Percentiles rank a stretch among this genome's conserved stretches.
Conservation (phyloP, 2,797 vertebrate genomes). For the Macroramphosus scolopax region DNA sequence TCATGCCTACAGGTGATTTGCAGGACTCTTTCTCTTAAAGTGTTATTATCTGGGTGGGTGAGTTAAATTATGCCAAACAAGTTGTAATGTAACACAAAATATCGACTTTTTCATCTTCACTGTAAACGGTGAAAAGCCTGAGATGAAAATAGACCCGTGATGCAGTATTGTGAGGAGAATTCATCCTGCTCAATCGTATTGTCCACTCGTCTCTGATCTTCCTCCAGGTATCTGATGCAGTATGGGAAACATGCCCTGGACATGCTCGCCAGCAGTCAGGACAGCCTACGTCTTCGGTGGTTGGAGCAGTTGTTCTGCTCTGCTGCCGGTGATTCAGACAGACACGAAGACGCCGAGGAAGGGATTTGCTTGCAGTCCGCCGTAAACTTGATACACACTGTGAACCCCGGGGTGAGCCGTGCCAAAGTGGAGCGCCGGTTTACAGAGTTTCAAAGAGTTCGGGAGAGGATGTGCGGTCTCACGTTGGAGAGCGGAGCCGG, state of each 20-base stretch:
- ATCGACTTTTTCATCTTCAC: too few species aligned
- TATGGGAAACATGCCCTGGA: slow-evolving; percentile 91
- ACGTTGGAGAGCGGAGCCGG: slow-evolving; percentile 29
- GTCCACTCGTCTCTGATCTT: slow-evolving; percentile 2
- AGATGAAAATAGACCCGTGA: slow-evolving; percentile 10
- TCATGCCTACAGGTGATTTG: too few species aligned
- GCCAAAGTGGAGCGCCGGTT: slow-evolving; percentile 90
- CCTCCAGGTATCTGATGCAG: slow-evolving; percentile 72
- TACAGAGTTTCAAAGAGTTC: slow-evolving; percentile 87
- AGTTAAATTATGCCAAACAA: too few species aligned
- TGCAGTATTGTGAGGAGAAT: neutral
- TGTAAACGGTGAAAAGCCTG: neutral
- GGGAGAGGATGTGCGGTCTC: slow-evolving; percentile 74
- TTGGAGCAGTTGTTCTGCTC: slow-evolving; percentile 87
- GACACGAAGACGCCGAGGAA: slow-evolving; percentile 63
- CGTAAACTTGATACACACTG: slow-evolving; percentile 83
- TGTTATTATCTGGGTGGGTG: too few species aligned
- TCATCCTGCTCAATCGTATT: neutral
- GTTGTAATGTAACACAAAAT: too few species aligned
- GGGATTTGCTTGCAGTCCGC: slow-evolving; percentile 82
- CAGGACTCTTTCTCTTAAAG: too few species aligned
- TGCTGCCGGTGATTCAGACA: slow-evolving; percentile 67
- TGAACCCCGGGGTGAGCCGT: slow-evolving; percentile 86
- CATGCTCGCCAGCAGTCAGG: slow-evolving; percentile 91
- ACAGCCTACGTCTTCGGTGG: slow-evolving; percentile 91